Evolutionary conservation across 2,797 vertebrate genomes (phyloP).

Genomic region (Scyliorhinus canicula): DNA sequence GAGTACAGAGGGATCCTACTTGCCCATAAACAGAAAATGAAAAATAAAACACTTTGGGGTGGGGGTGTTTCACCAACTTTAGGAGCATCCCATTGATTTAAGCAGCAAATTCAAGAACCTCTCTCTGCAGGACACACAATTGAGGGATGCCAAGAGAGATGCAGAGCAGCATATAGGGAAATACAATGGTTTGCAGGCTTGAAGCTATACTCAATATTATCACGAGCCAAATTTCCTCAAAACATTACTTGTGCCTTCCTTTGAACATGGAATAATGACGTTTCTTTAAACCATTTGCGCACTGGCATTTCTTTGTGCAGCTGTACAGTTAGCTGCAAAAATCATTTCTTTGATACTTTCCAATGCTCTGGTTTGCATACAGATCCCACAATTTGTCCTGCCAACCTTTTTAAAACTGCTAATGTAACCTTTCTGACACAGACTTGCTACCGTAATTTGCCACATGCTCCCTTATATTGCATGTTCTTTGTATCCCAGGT

Average conservation of each 20-base stretch:
- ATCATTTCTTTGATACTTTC: neutral
- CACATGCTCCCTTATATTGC: too few relatives aligned
- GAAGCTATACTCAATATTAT: neutral
- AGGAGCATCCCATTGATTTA: neutral
- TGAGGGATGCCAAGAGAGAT: neutral
- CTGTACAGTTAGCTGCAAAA: constrained; percentile 24
- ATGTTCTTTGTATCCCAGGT: neutral
- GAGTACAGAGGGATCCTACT: neutral
- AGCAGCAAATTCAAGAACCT: neutral
- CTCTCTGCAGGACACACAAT: neutral
- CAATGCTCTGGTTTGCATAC: too few relatives aligned
- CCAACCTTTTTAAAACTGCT: neutral
- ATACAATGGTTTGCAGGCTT: neutral
- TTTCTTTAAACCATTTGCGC: neutral
- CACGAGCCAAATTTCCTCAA: neutral
- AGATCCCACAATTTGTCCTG: neutral
- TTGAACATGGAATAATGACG: neutral
- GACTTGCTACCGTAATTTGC: neutral
- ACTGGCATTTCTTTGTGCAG: constrained; percentile 11
- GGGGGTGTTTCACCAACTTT: neutral
- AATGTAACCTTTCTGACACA: neutral
- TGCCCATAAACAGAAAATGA: neutral
- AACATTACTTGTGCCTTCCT: neutral
- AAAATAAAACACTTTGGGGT: neutral
- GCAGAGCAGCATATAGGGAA: neutral